These are phyloP conservation scores for Eidolon helvum DNA, from an alignment of 2,113 vertebrate species.

Conservation along the genomic window DNA sequence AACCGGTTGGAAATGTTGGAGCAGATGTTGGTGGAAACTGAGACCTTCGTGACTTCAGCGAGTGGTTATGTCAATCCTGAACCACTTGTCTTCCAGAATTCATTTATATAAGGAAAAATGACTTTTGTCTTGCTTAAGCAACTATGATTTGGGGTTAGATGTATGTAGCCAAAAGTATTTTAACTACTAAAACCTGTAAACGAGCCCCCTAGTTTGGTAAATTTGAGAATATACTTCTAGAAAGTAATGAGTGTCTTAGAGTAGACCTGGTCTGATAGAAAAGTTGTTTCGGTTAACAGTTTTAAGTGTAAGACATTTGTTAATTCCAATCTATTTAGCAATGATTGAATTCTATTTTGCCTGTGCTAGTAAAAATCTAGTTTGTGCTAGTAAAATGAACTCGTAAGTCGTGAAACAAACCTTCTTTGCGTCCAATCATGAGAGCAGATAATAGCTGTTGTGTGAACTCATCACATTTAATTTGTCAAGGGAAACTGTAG, in stretches of 20 bases:
- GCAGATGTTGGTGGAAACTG: not conserved
- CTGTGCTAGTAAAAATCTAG: not conserved
- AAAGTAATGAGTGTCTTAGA: not conserved
- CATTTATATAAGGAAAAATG: slow-evolving; percentile 2
- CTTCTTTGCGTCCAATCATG: not conserved
- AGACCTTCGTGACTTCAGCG: not conserved
- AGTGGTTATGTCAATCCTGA: not conserved
- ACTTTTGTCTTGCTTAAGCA: not conserved
- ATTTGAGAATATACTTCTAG: not conserved
- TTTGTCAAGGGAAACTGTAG: not conserved
- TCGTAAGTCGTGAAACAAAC: not conserved
- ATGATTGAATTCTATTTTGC: not conserved
- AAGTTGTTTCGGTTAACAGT: not conserved
- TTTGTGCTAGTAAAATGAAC: not conserved
- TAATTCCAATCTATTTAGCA: not conserved
- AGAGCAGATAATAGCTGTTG: not conserved
- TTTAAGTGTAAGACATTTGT: not conserved
- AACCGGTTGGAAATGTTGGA: not conserved
- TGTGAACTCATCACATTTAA: not conserved
- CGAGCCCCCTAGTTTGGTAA: not conserved
- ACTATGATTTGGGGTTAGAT: not conserved
- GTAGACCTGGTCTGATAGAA: not conserved
- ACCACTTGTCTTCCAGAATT: slow-evolving; percentile 5
- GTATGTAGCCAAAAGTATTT: not conserved
- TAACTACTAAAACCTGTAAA: slow-evolving; percentile 17